Conservation (phyloP, 2,113 vertebrate species). For the Isichthys henryi region DNA sequence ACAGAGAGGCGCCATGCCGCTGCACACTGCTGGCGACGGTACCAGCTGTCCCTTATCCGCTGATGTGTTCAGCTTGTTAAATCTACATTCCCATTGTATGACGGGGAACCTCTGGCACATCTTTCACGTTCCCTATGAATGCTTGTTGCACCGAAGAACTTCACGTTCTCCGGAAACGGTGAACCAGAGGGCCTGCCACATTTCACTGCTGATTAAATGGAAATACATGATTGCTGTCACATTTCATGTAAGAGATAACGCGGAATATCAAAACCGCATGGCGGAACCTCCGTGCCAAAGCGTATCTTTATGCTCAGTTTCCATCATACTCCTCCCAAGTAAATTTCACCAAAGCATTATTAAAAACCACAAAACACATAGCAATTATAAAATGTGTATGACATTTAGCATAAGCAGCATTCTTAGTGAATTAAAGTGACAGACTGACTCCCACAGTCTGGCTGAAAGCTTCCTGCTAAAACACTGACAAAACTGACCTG, state of each 20-base stretch:
- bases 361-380: background rate
- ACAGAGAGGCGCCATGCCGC: background rate
- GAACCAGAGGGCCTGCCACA: background rate
- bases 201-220: background rate
- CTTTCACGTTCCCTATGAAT: background rate
- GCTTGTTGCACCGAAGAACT: background rate
- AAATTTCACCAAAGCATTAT: constrained; percentile 2
- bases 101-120: background rate
- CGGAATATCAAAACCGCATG: background rate
- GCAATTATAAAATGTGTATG: background rate
- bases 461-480: background rate
- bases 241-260: background rate
- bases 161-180: background rate
- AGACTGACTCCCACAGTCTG: background rate
- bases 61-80: background rate
- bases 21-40: background rate
- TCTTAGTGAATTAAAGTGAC: constrained; percentile 2
- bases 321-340: background rate
- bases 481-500: background rate
- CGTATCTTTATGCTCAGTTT: background rate
- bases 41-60: background rate
- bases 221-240: background rate
- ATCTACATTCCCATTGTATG: background rate
- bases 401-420: background rate
- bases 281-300: background rate